Conservation (phyloP, 2,888 invertebrate species). For the Artemia sinica region DNA sequence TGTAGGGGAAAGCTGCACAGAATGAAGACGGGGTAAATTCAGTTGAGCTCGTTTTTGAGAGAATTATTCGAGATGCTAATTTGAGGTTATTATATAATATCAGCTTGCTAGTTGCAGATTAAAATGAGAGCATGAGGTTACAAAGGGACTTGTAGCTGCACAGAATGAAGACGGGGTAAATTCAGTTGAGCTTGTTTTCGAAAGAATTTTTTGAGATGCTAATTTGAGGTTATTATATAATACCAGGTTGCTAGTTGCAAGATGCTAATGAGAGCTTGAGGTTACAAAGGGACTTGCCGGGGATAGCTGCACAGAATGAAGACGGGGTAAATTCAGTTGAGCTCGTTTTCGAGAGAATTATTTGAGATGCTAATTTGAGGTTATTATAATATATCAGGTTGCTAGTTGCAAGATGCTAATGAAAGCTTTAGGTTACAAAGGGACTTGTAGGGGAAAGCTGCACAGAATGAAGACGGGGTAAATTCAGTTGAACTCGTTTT, state of each 20-base stretch:
- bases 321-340: slow-evolving; percentile 44
- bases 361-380: not conserved
- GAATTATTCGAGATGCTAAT: not conserved
- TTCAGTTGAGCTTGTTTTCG: not conserved
- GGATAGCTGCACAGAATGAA: slow-evolving; percentile 84
- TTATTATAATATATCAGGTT: slow-evolving; percentile 33
- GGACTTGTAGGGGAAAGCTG: slow-evolving; percentile 76
- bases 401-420: slow-evolving; percentile 78
- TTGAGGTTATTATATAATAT: not conserved
- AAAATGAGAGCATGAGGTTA: slow-evolving; percentile 53
- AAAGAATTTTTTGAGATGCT: not conserved
- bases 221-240: not conserved
- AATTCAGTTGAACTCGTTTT: not conserved
- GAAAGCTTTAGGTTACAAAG: slow-evolving; percentile 58
- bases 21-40: slow-evolving; percentile 61
- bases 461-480: slow-evolving; percentile 80
- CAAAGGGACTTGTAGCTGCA: slow-evolving; percentile 75
- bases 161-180: slow-evolving; percentile 74
- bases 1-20: slow-evolving; percentile 78
- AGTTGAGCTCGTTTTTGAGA: not conserved
- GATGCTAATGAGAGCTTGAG: slow-evolving; percentile 41
- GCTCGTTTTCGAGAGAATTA: not conserved
- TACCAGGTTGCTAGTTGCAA: too few relatives aligned
- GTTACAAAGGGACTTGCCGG: slow-evolving; percentile 74
- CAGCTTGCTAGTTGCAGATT: slow-evolving; percentile 68